A percentile compares a stretch with the other conserved stretches of the same genome.
Conservation (phyloP, 2,888 invertebrate genomes). For the Acanthosepion lycidas region DNA sequence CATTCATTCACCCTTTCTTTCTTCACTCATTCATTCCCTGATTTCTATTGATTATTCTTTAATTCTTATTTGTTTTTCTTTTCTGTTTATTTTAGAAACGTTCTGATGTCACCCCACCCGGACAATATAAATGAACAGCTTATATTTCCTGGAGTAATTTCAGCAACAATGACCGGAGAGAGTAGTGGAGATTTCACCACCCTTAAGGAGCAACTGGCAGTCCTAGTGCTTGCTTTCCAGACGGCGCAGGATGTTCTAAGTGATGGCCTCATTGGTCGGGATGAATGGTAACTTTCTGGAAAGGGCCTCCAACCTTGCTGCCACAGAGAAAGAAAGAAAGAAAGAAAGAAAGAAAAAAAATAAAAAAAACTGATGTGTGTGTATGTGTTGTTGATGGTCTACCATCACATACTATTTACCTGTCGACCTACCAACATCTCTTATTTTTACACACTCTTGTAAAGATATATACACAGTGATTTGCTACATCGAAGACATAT, state of each 20-base stretch:
- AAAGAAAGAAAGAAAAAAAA: not conserved
- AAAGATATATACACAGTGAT: conserved; percentile 47
- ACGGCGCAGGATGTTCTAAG: conserved; percentile 56
- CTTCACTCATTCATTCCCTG: not conserved
- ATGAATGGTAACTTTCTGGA: conserved; percentile 36
- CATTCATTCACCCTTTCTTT: too few relatives aligned
- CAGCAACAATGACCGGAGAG: conserved; percentile 52
- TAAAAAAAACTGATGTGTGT: not conserved
- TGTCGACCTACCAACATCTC: conserved; percentile 15
- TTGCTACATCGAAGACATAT: conserved; percentile 47
- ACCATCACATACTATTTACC: not conserved
- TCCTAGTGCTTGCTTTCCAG: conserved; percentile 55
- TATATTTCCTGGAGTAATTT: conserved; percentile 64
- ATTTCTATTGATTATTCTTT: conserved; percentile 34
- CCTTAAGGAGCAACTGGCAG: conserved; percentile 56
- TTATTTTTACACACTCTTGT: conserved; percentile 45
- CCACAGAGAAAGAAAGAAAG: not conserved
- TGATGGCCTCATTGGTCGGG: conserved; percentile 47
- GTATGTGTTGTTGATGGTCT: conserved; percentile 4
- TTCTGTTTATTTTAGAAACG: conserved; percentile 57
- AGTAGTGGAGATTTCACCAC: conserved; percentile 52
- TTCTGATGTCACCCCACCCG: conserved; percentile 65
- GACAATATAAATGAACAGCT: conserved; percentile 63
- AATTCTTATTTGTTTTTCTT: conserved; percentile 47
- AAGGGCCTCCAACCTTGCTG: not conserved